Evolutionary conservation across 2,113 vertebrate genomes (phyloP), one percentile per base, ranked within the genome.

Genomic region (Zosterops japonicus): DNA sequence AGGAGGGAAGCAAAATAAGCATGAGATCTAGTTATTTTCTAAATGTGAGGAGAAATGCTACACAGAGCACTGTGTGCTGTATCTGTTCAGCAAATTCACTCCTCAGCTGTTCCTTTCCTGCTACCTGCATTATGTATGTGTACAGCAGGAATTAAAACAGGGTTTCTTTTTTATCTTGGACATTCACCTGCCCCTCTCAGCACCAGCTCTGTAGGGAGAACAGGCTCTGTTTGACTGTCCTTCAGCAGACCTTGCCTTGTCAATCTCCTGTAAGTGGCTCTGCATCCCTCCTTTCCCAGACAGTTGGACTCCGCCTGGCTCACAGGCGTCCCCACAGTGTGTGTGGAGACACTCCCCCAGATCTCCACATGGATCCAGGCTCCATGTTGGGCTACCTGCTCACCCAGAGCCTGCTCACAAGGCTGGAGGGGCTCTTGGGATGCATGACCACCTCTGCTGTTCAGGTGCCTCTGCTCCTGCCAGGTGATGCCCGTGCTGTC

Each of bases 1-100:
- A 69, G 81, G 85, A 70, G 82, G 80, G 82, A 75, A 91, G 77
- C 36, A 86, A 96, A 95, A 91, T 84, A 97, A 94, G 88, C 92
- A 20, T 94, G 93, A 94, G 89, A 83, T 93, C 67, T 83, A 69
- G 92, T 95, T 96, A 87, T 96, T 95, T 97, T 76, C 53, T 83
- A 94, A 94, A 91, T 67, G 90, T n/a, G 87, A 84, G 80, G 55
- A 82, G 87, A 65, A 95, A 88, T 77, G 82, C 55, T 93, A 63
- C 67, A 55, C 83, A 87, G 87, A 86, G 85, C 53, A 8, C 76
- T 15, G 72, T 12, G 72, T 90, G 91, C 79, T 85, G 9, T 59
- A 28, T 76, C 84, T 93, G 20, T 56, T 85, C 22, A 82, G 56
- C 47, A 90, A 88, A 92, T 95, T 49, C 86, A 21, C 93, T 74